Evolutionary conservation across 2,888 invertebrate genomes (phyloP).

Genomic region (Deroplatys truncata): DNA sequence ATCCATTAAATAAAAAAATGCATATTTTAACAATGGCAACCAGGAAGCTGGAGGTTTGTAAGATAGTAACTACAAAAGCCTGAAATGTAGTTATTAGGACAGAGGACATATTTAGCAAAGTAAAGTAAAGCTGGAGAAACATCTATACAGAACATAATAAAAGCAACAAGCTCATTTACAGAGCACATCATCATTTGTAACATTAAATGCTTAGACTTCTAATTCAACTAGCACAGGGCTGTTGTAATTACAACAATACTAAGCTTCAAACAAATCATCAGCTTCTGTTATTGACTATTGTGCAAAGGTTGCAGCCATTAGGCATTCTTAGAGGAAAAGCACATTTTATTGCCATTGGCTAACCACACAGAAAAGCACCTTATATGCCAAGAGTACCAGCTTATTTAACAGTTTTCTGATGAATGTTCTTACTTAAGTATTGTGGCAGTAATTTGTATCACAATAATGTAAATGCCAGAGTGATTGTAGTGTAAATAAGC

Average conservation of each 20-base stretch:
- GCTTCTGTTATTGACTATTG: neutral
- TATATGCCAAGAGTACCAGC: neutral
- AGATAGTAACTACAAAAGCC: too few relatives aligned
- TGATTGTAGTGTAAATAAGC: too few relatives aligned
- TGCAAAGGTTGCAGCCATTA: neutral
- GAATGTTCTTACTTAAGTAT: neutral
- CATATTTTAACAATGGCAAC: too few relatives aligned
- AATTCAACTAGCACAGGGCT: neutral
- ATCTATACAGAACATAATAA: neutral
- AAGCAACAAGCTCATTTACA: neutral
- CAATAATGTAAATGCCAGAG: too few relatives aligned
- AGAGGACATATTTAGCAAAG: neutral
- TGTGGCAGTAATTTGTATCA: too few relatives aligned
- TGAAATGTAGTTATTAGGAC: too few relatives aligned
- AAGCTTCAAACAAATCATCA: neutral
- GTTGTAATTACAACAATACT: neutral
- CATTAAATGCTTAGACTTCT: neutral
- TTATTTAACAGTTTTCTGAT: neutral
- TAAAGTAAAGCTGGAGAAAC: neutral
- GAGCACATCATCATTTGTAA: neutral
- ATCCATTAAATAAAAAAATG: too few relatives aligned
- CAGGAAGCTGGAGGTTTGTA: too few relatives aligned
- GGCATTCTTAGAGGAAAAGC: neutral
- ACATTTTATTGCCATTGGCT: neutral
- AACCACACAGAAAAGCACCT: neutral